Percentiles rank a stretch among this genome's conserved stretches.
These are phyloP conservation scores for Eubasilissa regina DNA, from an alignment of 1,140 invertebrate genomes.

Conservation along the genomic window DNA sequence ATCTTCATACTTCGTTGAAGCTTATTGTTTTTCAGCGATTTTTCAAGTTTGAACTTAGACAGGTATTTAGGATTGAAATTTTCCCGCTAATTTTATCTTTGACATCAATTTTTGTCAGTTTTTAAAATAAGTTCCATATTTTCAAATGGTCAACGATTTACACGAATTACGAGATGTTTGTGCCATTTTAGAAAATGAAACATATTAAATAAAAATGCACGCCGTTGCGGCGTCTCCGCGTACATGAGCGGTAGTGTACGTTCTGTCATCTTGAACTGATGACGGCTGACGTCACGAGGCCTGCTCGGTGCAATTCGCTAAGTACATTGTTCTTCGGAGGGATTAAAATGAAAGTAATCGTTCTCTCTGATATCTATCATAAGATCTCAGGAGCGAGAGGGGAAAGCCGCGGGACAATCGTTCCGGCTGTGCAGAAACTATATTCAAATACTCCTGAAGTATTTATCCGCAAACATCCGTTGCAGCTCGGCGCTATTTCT, in stretches of 20 bases:
- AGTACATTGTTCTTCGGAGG: conserved; percentile 9
- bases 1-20: too few species aligned
- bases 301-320: background rate
- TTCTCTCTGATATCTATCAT: conserved; percentile 12
- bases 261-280: background rate
- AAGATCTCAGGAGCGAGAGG: background rate
- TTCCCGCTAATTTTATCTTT: too few species aligned
- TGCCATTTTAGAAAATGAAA: too few species aligned
- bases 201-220: too few species aligned
- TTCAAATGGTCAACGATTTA: too few species aligned
- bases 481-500: background rate
- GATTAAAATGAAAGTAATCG: conserved; percentile 42
- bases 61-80: too few species aligned
- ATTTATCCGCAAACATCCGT: background rate
- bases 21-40: too few species aligned
- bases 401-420: conserved; percentile 9
- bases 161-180: too few species aligned
- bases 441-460: background rate
- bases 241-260: background rate
- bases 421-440: conserved; percentile 22
- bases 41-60: too few species aligned
- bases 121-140: too few species aligned
- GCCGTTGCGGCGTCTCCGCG: background rate
- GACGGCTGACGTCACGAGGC: background rate
- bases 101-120: too few species aligned